Evolutionary conservation across 2,888 invertebrate species (phyloP).

Genomic region (Stenurella melanura): DNA sequence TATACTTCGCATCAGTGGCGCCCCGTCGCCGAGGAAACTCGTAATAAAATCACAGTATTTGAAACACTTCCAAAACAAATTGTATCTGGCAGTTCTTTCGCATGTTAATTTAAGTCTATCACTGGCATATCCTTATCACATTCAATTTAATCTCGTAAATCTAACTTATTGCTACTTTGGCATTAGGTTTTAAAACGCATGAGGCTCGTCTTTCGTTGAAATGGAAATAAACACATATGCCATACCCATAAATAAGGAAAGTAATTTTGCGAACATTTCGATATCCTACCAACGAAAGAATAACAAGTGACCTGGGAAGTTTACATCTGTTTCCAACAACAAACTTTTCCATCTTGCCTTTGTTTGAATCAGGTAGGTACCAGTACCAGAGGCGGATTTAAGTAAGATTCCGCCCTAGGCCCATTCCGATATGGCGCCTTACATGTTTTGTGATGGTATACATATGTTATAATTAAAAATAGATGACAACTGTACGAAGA

Average conservation of each 20-base stretch:
- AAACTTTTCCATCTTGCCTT: no score
- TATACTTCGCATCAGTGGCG: conserved; percentile 13
- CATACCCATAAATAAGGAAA: background rate
- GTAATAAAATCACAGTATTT: background rate
- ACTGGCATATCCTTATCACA: background rate
- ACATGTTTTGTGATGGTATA: no score
- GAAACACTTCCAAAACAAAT: background rate
- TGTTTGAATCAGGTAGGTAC: no score
- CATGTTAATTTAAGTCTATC: background rate
- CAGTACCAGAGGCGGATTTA: no score
- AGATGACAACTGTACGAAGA: no score
- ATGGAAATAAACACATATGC: background rate
- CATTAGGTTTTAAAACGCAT: background rate
- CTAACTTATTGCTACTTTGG: background rate
- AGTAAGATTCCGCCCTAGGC: no score
- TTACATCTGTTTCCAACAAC: background rate
- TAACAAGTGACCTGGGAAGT: background rate
- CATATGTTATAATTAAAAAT: no score
- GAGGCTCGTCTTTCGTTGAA: background rate
- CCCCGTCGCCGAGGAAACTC: background rate
- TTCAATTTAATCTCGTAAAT: background rate
- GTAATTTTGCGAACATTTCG: background rate
- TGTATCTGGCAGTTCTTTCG: background rate
- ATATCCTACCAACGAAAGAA: background rate
- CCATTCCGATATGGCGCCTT: no score